A percentile compares a stretch with the other conserved stretches of the same genome.
phyloP scores from a whole-genome alignment of 2,888 invertebrate species.

The Tetramorium bicarinatum region DNA sequence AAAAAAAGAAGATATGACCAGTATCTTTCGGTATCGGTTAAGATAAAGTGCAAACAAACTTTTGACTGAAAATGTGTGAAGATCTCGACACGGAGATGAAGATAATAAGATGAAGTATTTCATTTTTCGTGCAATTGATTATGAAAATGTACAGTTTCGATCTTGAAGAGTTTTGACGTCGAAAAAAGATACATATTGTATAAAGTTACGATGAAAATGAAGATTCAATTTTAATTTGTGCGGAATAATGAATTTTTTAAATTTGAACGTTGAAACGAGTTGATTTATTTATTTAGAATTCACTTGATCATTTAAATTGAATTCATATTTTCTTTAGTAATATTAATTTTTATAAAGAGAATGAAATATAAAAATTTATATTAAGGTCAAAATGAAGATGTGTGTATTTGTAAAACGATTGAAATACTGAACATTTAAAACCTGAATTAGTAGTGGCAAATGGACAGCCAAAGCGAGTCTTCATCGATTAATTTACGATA shows the following conservation, averaged over 20 bases:
- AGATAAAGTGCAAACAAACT: not conserved
- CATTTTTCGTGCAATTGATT: not conserved
- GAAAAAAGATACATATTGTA: not conserved
- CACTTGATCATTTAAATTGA: not conserved
- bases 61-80: not conserved
- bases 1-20: conserved; percentile 8
- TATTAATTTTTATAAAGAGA: not conserved
- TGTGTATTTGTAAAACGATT: not conserved
- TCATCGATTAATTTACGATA: not conserved
- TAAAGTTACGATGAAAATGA: not conserved
- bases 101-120: not conserved
- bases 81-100: not conserved
- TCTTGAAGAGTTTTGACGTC: not conserved
- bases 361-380: not conserved
- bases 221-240: not conserved
- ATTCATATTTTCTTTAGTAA: not conserved
- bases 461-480: not conserved
- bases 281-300: not conserved
- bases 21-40: not conserved
- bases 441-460: not conserved
- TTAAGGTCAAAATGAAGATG: not conserved
- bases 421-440: not conserved
- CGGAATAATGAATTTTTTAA: not conserved
- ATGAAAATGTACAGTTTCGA: not conserved
- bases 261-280: not conserved